These are phyloP conservation scores for Drosophila leontia DNA, from an alignment of 1,140 invertebrate genomes.

Conservation along the genomic window DNA sequence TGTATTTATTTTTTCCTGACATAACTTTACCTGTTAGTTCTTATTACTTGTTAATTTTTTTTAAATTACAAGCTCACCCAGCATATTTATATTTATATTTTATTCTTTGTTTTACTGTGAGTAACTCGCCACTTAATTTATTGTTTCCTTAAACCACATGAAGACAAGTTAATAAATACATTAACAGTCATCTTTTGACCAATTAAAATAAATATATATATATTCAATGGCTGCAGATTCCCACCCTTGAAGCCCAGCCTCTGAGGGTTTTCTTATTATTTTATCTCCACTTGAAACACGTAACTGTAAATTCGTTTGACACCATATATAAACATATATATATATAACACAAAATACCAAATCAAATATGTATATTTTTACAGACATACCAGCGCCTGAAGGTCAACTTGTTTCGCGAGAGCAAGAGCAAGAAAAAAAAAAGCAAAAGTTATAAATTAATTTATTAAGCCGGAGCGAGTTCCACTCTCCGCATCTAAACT, in stretches of 20 bases:
- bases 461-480: conserved; percentile 63
- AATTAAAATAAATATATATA: conserved; percentile 19
- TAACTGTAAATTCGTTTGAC: conserved; percentile 43
- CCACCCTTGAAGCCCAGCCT: conserved; percentile 42
- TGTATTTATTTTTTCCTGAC: neutral
- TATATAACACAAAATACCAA: conserved; percentile 15
- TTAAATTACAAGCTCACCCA: too few relatives aligned
- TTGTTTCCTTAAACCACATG: neutral
- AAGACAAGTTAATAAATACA: too few relatives aligned
- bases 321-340: neutral
- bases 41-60: neutral
- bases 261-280: conserved; percentile 4
- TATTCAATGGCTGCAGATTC: conserved; percentile 19
- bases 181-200: conserved; percentile 20
- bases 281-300: conserved; percentile 13
- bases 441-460: conserved; percentile 72
- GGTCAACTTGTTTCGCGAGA: conserved; percentile 70
- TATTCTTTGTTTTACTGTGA: too few relatives aligned
- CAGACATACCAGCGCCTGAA: conserved; percentile 49
- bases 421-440: conserved; percentile 37
- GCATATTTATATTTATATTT: neutral
- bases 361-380: conserved; percentile 13
- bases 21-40: neutral
- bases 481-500: conserved; percentile 59
- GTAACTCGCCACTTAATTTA: conserved; percentile 5